Evolutionary conservation across 2,888 invertebrate species (phyloP).

Genomic region (Trachelus iudaicus): DNA sequence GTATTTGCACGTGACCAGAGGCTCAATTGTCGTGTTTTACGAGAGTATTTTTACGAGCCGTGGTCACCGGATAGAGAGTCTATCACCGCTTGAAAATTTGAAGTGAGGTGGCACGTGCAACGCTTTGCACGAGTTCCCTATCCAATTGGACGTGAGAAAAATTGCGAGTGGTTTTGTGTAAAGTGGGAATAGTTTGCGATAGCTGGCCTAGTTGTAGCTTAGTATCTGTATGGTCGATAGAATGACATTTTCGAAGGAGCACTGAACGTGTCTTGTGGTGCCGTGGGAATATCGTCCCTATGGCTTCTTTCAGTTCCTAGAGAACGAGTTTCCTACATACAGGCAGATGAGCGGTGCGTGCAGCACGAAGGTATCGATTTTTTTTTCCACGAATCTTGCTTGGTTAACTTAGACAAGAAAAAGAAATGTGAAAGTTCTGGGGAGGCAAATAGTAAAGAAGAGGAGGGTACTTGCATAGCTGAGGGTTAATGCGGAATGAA

Average conservation of each 20-base stretch:
- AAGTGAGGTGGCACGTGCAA: slow-evolving; percentile 35
- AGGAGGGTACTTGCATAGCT: neutral
- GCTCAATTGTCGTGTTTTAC: slow-evolving; percentile 33
- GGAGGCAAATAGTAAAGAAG: neutral
- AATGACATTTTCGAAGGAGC: neutral
- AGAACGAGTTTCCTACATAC: neutral
- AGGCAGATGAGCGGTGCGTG: neutral
- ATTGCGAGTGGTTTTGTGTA: slow-evolving; percentile 32
- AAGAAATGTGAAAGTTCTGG: neutral
- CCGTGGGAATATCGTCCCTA: neutral
- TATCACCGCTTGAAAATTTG: slow-evolving; percentile 36
- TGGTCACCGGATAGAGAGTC: slow-evolving; percentile 28
- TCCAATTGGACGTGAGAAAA: slow-evolving; percentile 21
- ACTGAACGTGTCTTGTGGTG: neutral
- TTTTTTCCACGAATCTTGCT: neutral
- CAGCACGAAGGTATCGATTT: neutral
- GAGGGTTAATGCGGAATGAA: neutral
- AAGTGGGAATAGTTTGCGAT: slow-evolving; percentile 14
- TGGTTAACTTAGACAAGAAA: neutral
- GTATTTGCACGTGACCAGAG: slow-evolving; percentile 36
- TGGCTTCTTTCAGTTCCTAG: neutral
- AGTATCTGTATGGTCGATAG: neutral
- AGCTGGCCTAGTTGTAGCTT: neutral
- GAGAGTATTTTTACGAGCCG: slow-evolving; percentile 33
- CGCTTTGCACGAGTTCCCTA: slow-evolving; percentile 32